Evolutionary conservation across 1,140 invertebrate species (phyloP), one percentile per base, ranked within the genome.

Genomic region (Harlomillsia oculata): DNA sequence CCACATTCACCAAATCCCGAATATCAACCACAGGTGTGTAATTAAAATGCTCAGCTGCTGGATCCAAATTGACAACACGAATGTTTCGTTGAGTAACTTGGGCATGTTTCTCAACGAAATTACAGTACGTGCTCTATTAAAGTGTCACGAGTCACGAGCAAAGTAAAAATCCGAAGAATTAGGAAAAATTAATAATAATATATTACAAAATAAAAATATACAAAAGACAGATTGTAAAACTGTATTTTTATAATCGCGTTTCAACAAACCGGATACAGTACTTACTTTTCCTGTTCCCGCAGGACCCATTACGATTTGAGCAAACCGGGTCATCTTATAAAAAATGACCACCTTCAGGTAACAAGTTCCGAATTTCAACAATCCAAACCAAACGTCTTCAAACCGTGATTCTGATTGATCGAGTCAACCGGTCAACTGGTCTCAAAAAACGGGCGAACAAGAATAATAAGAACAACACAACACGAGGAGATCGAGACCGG

Each of bases 21-120:
- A 99, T 87, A 75, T 99, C 95, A 9, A 81, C 82, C 11, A 86
- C 67, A 0, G 90, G 84, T 53, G 85, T 76, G 70, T 99, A 99
- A 66, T 89, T 81, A 77, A 99, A 98, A 69, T 87, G 76, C 71
- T 99, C 96, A 14, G 94, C 94, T 3, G 95, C 96, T 36, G 96
- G 96, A 76, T 99, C 96, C 34, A 99, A 76, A 76, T 99, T 99
- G 0, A 99, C 83, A 8, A 98, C 82, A 60, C 91, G 81, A 21
- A 96, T 77, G 2, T 76, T 75, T 67, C 91, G 78, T 56, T 81
- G 82, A 4, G 79, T 70, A 60, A 82, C 81, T 58, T 80, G 78
- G 45, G 82, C 88, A 73, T 97, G 89, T 70, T 83, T 83, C 57
- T 87, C 83, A 68, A 99, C 81, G 11, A 82, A 81, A 41, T 82